Conservation (phyloP, 2,888 invertebrate species). For the Ommatoiulus sabulosus region DNA sequence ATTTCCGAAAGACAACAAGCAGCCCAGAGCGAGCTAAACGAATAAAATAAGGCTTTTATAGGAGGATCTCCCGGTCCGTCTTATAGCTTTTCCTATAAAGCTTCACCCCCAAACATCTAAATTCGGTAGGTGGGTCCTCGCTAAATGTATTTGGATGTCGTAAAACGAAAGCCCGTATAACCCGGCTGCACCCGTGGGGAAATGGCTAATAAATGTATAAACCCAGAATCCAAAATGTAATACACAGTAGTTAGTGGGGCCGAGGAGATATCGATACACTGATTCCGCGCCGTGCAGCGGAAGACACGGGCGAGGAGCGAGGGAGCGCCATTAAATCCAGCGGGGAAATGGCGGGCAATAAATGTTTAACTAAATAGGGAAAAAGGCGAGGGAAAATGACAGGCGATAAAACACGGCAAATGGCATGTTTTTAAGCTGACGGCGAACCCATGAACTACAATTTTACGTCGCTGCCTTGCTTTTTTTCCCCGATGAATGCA, state of each 20-base stretch:
- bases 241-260: slow-evolving; percentile 35
- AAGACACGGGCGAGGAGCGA: background rate
- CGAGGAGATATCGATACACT: slow-evolving; percentile 25
- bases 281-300: background rate
- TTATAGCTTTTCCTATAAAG: slow-evolving; percentile 43
- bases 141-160: slow-evolving; percentile 43
- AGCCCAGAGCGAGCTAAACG: slow-evolving; percentile 22
- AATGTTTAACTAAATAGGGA: slow-evolving; percentile 43
- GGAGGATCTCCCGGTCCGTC: slow-evolving; percentile 20
- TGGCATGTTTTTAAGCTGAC: slow-evolving; percentile 40
- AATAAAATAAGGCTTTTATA: slow-evolving; percentile 43
- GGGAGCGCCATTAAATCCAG: slow-evolving; percentile 33
- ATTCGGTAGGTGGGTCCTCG: slow-evolving; percentile 38
- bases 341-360: slow-evolving; percentile 33
- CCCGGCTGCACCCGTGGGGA: slow-evolving; percentile 33
- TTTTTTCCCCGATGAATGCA: background rate
- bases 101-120: slow-evolving; percentile 35
- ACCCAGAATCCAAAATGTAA: slow-evolving; percentile 40
- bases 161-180: slow-evolving; percentile 43
- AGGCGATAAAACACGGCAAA: slow-evolving; percentile 30
- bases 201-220: slow-evolving; percentile 43
- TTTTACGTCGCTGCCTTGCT: background rate
- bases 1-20: slow-evolving; percentile 38
- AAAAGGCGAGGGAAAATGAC: slow-evolving; percentile 31
- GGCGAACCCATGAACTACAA: slow-evolving; percentile 4